phyloP scores from a whole-genome alignment of 1,140 invertebrate species.

The Mercenaria mercenaria region DNA sequence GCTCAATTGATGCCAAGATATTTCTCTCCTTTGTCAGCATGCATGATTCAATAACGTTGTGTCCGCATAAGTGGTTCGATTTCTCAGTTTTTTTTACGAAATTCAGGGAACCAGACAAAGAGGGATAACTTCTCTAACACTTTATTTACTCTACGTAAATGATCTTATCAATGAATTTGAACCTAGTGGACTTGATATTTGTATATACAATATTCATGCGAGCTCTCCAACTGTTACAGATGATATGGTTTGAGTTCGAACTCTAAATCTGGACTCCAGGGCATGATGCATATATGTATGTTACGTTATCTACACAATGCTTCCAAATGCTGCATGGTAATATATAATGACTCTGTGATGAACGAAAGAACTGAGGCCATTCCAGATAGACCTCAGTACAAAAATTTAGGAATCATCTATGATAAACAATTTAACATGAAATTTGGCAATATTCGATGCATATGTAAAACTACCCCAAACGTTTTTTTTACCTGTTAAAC shows the following conservation, averaged over 20 bases:
- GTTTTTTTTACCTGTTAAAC: too few species aligned
- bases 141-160: background rate
- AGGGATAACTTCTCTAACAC: background rate
- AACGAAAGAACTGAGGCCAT: too few species aligned
- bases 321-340: too few species aligned
- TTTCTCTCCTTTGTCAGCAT: background rate
- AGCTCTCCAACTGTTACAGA: background rate
- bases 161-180: background rate
- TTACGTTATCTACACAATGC: too few species aligned
- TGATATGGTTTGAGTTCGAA: background rate
- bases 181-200: background rate
- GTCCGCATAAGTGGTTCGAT: background rate
- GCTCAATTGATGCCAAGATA: background rate
- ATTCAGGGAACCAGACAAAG: background rate
- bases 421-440: too few species aligned
- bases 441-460: too few species aligned
- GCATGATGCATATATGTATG: too few species aligned
- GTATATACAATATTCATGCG: background rate
- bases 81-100: background rate
- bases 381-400: too few species aligned
- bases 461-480: too few species aligned
- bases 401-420: too few species aligned
- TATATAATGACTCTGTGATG: too few species aligned
- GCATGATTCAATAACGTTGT: too few species aligned
- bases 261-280: background rate